Evolutionary conservation across 2,113 vertebrate species (phyloP), one percentile per base, ranked within the genome.

Genomic region (Cercopithecus mona): DNA sequence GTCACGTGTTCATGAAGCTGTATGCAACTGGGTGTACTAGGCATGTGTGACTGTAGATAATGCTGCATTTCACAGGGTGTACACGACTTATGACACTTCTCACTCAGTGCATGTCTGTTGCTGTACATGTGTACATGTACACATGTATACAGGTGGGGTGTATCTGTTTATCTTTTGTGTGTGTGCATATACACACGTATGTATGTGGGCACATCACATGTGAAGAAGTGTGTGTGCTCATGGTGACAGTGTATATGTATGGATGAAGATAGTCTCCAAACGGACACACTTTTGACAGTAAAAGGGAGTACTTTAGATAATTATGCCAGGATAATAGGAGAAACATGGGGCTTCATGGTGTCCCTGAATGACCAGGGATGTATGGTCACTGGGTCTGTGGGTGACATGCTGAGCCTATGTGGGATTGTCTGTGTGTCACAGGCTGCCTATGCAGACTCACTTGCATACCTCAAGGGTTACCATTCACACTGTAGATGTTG

Each of bases 41-140:
- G 52, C 12, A 16, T 11, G 57, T 55, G 38, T 45, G 52, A 11
- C 70, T 5, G 1, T 9, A 25, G 81, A 38, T 4, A 8, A 14
- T n/a, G 70, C 52, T 64, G 68, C 64, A 22, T 79, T 30, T 73
- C 73, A 7, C 35, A 35, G 68, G 59, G 30, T 32, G 14, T 25
- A 22, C 1, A 0, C 2, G 35, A n/a, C 75, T 6, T 32, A 2
- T 13, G 72, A 9, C 66, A 10, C n/a, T 64, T 80, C 16, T 25
- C 25, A 52, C 86, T 52, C 55, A 25, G 1, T 1, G 52, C 11
- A 2, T 23, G 61, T 14, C n/a, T 55, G 35, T 4, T 17, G 68
- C 52, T 45, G 66, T 43, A 12, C 35, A 1, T 8, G 11, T 38
- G 6, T 23, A 25, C 52, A 55, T 38, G 6, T 23, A 23, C 35